Percentiles rank a stretch among this genome's conserved stretches.
These are phyloP conservation scores for Pluvialis apricaria DNA, from an alignment of 2,113 vertebrate species.

Conservation along the genomic window DNA sequence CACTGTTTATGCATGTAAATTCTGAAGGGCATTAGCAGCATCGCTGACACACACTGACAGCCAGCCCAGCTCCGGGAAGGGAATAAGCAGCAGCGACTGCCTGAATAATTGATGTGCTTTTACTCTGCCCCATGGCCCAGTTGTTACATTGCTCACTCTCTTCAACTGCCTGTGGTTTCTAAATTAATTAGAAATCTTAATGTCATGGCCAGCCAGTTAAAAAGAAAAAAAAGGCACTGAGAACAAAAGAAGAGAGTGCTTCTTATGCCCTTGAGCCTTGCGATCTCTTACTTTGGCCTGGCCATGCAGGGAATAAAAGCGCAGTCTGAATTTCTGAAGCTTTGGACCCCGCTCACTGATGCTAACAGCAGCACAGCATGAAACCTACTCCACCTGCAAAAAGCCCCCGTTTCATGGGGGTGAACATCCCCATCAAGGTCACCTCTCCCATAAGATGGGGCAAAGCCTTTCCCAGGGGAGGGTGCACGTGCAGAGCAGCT, in stretches of 20 bases:
- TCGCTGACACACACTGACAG: constrained; percentile 71
- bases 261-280: constrained; percentile 28
- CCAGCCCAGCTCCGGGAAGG: constrained; percentile 58
- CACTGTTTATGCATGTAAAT: constrained; percentile 65
- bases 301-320: background rate
- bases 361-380: background rate
- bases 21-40: constrained; percentile 68
- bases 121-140: constrained; percentile 59
- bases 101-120: constrained; percentile 71
- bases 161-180: constrained; percentile 57
- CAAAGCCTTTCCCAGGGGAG: background rate
- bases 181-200: constrained; percentile 72
- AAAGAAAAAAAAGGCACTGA: background rate
- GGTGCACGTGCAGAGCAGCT: accelerated
- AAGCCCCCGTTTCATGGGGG: accelerated
- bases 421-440: background rate
- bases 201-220: constrained; percentile 12
- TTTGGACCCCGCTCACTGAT: accelerated
- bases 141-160: constrained; percentile 52
- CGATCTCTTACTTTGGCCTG: background rate
- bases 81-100: constrained; percentile 54
- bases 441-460: background rate
- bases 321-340: background rate
- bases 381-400: background rate
- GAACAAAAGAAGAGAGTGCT: background rate